phyloP scores from a whole-genome alignment of 2,797 vertebrate species.

The Acanthurus lineatus region DNA sequence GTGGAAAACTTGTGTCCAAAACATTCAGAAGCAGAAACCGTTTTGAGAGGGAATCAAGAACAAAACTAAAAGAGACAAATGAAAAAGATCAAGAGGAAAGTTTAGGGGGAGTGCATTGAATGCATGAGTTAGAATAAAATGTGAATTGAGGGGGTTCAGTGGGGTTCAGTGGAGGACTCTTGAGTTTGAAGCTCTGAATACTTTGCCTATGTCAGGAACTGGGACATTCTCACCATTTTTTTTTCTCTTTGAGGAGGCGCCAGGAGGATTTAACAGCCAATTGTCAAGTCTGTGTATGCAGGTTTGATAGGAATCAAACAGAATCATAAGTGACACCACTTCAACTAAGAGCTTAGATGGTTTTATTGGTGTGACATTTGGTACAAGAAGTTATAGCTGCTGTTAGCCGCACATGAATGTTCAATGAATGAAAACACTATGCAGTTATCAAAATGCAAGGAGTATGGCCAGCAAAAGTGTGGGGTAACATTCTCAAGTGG shows the following conservation, averaged over 20 bases:
- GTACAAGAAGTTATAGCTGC: neutral
- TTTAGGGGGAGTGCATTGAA: neutral
- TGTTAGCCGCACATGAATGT: constrained; percentile 13
- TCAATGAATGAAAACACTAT: constrained; percentile 32
- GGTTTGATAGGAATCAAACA: constrained; percentile 27
- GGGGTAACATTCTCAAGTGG: constrained; percentile 64
- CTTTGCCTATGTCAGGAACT: constrained; percentile 36
- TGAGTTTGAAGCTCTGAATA: constrained; percentile 46
- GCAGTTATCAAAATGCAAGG: constrained; percentile 40
- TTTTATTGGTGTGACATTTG: constrained; percentile 4
- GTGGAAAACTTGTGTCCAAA: too few relatives aligned
- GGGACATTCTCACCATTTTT: constrained; percentile 56
- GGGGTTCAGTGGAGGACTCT: constrained; percentile 41
- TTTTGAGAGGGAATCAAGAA: neutral
- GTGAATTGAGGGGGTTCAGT: constrained; percentile 14
- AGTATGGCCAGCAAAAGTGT: constrained; percentile 39
- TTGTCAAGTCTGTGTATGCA: constrained; percentile 6
- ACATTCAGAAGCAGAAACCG: neutral
- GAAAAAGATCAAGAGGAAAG: neutral
- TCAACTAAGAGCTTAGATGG: neutral
- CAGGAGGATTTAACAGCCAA: constrained; percentile 22
- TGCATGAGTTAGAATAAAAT: constrained; percentile 23
- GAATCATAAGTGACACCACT: neutral
- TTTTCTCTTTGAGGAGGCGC: constrained; percentile 18
- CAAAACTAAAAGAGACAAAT: neutral